These are phyloP conservation scores for Rhinoraja longicauda DNA, from an alignment of 2,797 vertebrate genomes.

Conservation along the genomic window DNA sequence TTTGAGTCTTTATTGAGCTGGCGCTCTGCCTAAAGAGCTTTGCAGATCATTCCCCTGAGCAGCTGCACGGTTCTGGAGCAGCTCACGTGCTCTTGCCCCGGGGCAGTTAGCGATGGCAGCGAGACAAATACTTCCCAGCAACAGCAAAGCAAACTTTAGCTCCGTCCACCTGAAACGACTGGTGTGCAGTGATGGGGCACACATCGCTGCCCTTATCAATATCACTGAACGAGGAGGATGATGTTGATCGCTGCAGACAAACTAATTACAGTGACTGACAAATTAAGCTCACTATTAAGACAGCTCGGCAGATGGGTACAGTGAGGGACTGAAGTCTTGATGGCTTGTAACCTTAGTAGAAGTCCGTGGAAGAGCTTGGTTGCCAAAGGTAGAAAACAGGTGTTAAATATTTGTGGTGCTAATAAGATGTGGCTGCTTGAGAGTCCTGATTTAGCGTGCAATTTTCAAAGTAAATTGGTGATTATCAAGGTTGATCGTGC, in stretches of 20 bases:
- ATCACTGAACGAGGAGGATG: not conserved
- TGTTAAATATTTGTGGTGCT: too few species aligned
- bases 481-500: too few species aligned
- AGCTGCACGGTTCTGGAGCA: not conserved
- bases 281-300: not conserved
- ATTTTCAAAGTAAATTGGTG: too few species aligned
- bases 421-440: too few species aligned
- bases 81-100: not conserved
- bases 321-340: not conserved
- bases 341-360: not conserved
- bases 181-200: not conserved
- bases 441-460: too few species aligned
- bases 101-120: not conserved
- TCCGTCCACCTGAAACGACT: not conserved
- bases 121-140: not conserved
- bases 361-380: not conserved
- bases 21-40: not conserved
- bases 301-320: not conserved
- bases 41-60: not conserved
- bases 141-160: too few species aligned
- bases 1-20: not conserved
- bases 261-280: not conserved
- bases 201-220: not conserved
- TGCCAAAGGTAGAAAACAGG: not conserved
- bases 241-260: not conserved